A percentile compares a stretch with the other conserved stretches of the same genome.
These are phyloP conservation scores for Oedothorax gibbosus DNA, from an alignment of 1,140 invertebrate genomes.

Conservation along the genomic window DNA sequence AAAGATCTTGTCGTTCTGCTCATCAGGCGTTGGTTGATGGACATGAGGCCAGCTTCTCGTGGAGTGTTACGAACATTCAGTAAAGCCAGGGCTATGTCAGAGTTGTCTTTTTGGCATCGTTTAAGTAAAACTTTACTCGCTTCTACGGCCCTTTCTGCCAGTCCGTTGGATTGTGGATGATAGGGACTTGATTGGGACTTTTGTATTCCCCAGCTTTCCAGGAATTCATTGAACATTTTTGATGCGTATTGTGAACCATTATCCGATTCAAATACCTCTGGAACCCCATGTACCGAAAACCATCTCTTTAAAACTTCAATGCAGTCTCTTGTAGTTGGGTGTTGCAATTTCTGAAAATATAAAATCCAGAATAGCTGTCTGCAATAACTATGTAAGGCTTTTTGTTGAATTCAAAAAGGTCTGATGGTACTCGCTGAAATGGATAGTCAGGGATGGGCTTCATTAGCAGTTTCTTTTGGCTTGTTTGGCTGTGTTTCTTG, in stretches of 20 bases:
- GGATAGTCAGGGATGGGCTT: conserved; percentile 15
- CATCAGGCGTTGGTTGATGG: background rate
- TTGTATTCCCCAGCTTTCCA: background rate
- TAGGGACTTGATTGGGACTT: background rate
- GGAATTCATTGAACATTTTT: background rate
- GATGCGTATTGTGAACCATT: background rate
- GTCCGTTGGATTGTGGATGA: conserved; percentile 7
- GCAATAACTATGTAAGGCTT: background rate
- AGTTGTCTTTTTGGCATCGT: background rate
- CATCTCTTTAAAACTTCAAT: conserved; percentile 5
- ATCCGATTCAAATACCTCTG: conserved; percentile 1
- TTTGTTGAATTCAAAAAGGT: conserved; percentile 13
- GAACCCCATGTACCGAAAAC: conserved; percentile 9
- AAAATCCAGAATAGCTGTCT: conserved; percentile 2
- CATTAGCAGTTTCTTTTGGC: background rate
- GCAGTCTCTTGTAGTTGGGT: background rate
- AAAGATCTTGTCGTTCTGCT: background rate
- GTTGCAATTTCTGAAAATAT: too few species aligned
- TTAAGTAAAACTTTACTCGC: background rate
- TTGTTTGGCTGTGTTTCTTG: background rate
- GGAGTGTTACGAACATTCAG: conserved; percentile 1
- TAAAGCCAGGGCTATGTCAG: background rate
- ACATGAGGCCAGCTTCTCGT: background rate
- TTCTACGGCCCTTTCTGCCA: conserved; percentile 16
- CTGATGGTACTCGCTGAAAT: conserved; percentile 14